Percentiles rank a stretch among this genome's conserved stretches.
Evolutionary conservation across 1,140 invertebrate genomes (phyloP).

Genomic region (Penaeus japonicus): DNA sequence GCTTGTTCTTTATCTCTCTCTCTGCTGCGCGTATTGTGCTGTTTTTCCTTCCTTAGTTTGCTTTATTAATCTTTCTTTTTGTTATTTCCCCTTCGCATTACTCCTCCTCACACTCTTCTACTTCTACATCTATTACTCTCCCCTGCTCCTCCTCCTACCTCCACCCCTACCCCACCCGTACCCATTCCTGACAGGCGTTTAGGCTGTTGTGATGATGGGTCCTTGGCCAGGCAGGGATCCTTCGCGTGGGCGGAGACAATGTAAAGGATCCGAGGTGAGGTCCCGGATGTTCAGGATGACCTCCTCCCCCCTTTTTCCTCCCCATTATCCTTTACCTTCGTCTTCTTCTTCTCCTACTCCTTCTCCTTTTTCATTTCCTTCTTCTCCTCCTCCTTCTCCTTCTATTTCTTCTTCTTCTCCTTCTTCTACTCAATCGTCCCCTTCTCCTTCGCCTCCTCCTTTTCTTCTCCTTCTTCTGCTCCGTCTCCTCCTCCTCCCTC

Average conservation of each 20-base stretch:
- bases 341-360: too few relatives aligned
- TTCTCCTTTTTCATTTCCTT: not conserved
- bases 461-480: not conserved
- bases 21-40: too few relatives aligned
- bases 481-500: not conserved
- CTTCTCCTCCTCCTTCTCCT: not conserved
- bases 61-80: too few relatives aligned
- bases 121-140: too few relatives aligned
- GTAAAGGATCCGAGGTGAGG: conserved; percentile 3
- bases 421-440: too few relatives aligned
- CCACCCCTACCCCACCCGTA: too few relatives aligned
- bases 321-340: not conserved
- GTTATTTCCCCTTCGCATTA: too few relatives aligned
- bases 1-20: too few relatives aligned
- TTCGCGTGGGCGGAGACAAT: not conserved
- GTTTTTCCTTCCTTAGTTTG: too few relatives aligned
- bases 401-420: not conserved
- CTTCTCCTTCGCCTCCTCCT: not conserved
- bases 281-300: conserved; percentile 20
- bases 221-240: not conserved
- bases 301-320: not conserved
- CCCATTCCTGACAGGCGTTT: not conserved
- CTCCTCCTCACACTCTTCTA: too few relatives aligned
- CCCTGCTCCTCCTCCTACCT: too few relatives aligned
- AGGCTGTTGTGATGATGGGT: not conserved